Evolutionary conservation across 2,888 invertebrate species (phyloP).

Genomic region (Galeopsomyia nigrocyanea): DNA sequence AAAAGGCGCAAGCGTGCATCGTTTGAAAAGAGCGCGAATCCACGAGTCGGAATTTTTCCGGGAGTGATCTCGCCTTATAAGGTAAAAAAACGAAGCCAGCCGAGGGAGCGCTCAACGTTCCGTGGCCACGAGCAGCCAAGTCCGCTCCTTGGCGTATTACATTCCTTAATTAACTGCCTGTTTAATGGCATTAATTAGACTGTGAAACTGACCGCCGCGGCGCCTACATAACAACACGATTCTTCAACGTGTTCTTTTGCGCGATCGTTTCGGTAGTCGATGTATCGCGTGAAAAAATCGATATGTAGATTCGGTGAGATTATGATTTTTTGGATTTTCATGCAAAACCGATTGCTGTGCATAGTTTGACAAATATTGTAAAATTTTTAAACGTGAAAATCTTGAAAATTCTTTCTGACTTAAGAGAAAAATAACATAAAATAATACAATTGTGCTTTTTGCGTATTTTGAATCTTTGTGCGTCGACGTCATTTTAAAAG

Average conservation of each 20-base stretch:
- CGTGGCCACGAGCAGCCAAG: conserved; percentile 57
- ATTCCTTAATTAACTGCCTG: conserved; percentile 65
- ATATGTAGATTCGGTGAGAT: too few relatives aligned
- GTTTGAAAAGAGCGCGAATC: not conserved
- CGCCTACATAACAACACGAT: not conserved
- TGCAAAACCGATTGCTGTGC: too few relatives aligned
- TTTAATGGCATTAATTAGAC: conserved; percentile 66
- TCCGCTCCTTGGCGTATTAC: conserved; percentile 62
- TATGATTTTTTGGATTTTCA: too few relatives aligned
- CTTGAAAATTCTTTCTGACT: too few relatives aligned
- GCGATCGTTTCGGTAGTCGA: too few relatives aligned
- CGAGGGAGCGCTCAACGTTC: conserved; percentile 58
- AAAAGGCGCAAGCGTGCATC: not conserved
- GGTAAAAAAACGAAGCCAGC: conserved; percentile 10
- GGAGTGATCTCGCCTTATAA: conserved; percentile 41
- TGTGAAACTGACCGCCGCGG: conserved; percentile 59
- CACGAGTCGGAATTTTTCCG: conserved; percentile 31
- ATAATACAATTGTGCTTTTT: too few relatives aligned
- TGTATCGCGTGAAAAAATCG: too few relatives aligned
- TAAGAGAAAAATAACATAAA: too few relatives aligned
- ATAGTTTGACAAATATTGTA: too few relatives aligned
- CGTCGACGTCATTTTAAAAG: too few relatives aligned
- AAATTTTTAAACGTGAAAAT: too few relatives aligned
- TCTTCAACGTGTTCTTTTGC: not conserved
- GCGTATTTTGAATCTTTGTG: too few relatives aligned